Evolutionary conservation across 2,888 invertebrate genomes (phyloP), one percentile per base, ranked within the genome.

Genomic region (Enchytraeus crypticus): DNA sequence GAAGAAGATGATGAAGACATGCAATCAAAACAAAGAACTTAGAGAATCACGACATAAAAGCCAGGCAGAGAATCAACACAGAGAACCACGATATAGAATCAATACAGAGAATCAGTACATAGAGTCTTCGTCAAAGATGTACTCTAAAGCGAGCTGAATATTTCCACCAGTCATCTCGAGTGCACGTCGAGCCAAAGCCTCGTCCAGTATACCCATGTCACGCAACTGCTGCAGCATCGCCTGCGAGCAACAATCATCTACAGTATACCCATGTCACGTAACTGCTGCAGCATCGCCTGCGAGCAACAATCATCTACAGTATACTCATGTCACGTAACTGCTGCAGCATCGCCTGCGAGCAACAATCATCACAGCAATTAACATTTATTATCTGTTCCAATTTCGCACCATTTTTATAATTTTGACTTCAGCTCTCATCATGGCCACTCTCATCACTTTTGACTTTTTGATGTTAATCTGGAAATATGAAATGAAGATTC

Each of bases 281-380:
- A 89, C 73, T 88, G 88, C 57, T 75, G 74, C 21, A 83, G 69
- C 65, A 79, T 79, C 23, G 73, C 70, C 71, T 78, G 70, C 61
- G 56, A 55, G 38, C 38, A 8, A 38, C n/a, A n/a, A n/a, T n/a
- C n/a, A 8, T 49, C 18, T 49, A 21, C 30, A 85, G 81, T 26
- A 96, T 85, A 0, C 95, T 95, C 85, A 95, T 88, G 76, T 93
- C 92, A 68, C 87, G 85, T 89, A 96, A 89, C 73, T 88, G 88
- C 57, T 75, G 74, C 21, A 83, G 69, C 65, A 79, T 79, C 23
- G 73, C 70, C 71, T 78, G 70, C 61, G 56, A 55, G 38, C 38
- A 8, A 38, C n/a, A n/a, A n/a, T n/a, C n/a, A 8, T 49, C 18
- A 49, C 11, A 14, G 49, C 21, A 49, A 23, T 14, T 18, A 23